These are phyloP conservation scores for Gasteruption jaculator DNA, from an alignment of 2,888 invertebrate genomes.

Conservation along the genomic window DNA sequence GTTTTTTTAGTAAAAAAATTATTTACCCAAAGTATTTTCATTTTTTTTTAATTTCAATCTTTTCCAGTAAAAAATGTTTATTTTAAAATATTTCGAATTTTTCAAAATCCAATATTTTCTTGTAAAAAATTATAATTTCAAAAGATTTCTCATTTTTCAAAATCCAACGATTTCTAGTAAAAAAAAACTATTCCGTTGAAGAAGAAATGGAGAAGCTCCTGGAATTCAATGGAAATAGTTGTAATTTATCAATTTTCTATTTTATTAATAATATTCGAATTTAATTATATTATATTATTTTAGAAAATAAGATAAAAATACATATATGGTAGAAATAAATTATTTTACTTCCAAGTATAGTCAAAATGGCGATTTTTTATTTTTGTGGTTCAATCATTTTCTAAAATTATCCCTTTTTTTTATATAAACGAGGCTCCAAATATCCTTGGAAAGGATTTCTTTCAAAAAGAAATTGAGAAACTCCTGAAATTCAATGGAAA, in stretches of 20 bases:
- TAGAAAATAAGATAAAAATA: no score
- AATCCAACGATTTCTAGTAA: neutral
- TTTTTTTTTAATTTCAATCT: constrained; percentile 5
- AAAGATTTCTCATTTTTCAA: neutral
- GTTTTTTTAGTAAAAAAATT: neutral
- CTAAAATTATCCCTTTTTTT: no score
- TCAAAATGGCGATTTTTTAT: no score
- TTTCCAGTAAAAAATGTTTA: no score
- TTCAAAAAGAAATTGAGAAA: neutral
- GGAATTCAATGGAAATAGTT: neutral
- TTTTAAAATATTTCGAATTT: no score
- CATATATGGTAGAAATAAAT: no score
- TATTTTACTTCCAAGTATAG: no score
- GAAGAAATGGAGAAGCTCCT: neutral
- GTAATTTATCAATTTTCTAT: neutral
- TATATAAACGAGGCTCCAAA: no score
- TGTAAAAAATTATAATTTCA: constrained; percentile 1
- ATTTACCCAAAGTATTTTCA: neutral
- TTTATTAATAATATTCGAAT: constrained; percentile 1
- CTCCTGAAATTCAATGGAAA: neutral
- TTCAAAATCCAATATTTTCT: no score
- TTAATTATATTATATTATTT: neutral
- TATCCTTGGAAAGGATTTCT: neutral
- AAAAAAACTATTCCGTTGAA: neutral
- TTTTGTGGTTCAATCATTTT: no score